Percentiles rank a stretch among this genome's conserved stretches.
Conservation (phyloP, 2,888 invertebrate genomes). For the Lasius platythorax region DNA sequence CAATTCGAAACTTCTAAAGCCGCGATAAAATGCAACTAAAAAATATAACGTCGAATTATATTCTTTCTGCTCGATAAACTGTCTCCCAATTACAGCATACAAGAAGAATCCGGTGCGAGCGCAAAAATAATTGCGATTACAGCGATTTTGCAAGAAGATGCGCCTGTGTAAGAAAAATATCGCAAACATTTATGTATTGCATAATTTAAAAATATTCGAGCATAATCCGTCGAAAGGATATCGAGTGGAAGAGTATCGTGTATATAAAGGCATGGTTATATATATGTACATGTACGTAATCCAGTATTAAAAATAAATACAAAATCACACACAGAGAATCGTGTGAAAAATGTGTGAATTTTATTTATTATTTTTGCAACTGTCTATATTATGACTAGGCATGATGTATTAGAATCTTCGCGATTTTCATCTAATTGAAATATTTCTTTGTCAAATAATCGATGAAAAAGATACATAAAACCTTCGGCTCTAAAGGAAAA, state of each 20-base stretch:
- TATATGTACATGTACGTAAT: neutral
- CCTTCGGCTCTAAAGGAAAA: neutral
- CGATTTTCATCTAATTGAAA: neutral
- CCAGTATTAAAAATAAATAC: neutral
- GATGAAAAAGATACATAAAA: neutral
- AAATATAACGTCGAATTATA: slow-evolving; percentile 20
- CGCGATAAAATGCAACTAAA: neutral
- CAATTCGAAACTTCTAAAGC: neutral
- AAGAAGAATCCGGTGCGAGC: neutral
- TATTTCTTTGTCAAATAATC: neutral
- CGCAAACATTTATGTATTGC: neutral
- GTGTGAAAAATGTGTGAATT: neutral
- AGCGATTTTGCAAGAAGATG: neutral
- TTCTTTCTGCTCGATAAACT: slow-evolving; percentile 26
- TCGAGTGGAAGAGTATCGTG: neutral
- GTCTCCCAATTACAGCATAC: neutral
- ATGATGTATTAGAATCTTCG: neutral
- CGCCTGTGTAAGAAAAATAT: neutral
- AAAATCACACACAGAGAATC: neutral
- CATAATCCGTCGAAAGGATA: neutral
- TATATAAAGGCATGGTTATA: neutral
- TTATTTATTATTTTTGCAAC: neutral
- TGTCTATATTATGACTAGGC: neutral
- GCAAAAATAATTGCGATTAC: neutral
- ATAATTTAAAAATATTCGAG: neutral